phyloP scores from a whole-genome alignment of 2,113 vertebrate genomes.

The Myanophis thanlyinensis region DNA sequence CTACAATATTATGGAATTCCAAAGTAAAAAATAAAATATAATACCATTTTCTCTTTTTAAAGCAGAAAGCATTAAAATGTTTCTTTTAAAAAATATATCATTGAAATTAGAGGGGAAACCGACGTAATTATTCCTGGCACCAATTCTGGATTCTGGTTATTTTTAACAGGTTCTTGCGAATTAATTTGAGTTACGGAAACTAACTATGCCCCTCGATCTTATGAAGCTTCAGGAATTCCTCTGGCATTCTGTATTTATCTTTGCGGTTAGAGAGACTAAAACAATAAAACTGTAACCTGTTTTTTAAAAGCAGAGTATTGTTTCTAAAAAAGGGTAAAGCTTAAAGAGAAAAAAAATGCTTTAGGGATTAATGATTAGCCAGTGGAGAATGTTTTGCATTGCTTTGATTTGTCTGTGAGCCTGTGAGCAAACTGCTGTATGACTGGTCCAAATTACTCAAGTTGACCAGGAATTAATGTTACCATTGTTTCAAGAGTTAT shows the following conservation, averaged over 20 bases:
- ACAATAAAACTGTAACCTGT: not conserved
- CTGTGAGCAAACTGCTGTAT: not conserved
- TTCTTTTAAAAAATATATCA: not conserved
- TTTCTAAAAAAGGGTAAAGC: not conserved
- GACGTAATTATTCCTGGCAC: not conserved
- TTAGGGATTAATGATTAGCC: not conserved
- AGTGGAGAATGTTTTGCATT: not conserved
- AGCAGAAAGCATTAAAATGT: not conserved
- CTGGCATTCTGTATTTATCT: not conserved
- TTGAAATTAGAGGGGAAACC: not conserved
- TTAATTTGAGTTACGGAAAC: not conserved
- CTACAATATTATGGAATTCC: not conserved
- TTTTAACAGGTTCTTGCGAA: not conserved
- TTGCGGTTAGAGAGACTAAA: fast-evolving
- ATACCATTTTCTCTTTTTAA: not conserved
- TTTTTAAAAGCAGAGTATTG: not conserved
- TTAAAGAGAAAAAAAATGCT: not conserved
- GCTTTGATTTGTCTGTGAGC: not conserved
- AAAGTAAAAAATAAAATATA: too few relatives aligned
- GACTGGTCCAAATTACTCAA: not conserved
- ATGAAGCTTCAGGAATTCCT: not conserved
- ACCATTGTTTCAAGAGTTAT: not conserved
- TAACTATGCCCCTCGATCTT: not conserved
- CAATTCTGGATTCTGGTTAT: not conserved
- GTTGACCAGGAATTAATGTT: not conserved